phyloP scores from a whole-genome alignment of 1,140 invertebrate genomes.

The Aphidius ervi region DNA sequence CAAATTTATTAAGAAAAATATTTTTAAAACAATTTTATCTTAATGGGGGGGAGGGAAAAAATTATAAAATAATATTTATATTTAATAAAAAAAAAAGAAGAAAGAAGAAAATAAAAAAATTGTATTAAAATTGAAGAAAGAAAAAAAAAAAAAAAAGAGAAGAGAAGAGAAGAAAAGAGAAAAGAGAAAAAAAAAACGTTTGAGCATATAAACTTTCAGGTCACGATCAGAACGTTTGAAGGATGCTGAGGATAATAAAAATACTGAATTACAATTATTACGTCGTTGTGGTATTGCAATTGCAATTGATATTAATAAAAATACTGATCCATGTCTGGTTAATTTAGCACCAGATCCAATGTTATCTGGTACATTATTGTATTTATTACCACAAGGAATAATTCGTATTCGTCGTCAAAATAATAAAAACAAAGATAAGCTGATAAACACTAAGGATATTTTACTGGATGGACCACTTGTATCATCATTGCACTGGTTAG shows the following conservation, averaged over 20 bases:
- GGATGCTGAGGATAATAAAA: constrained; percentile 57
- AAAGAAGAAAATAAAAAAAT: no score
- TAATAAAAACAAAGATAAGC: constrained; percentile 20
- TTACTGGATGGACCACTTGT: constrained; percentile 63
- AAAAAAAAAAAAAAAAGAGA: not conserved
- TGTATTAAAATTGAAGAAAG: no score
- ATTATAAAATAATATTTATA: no score
- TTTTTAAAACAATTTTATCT: no score
- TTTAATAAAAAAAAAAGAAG: no score
- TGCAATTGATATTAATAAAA: constrained; percentile 46
- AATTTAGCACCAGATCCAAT: constrained; percentile 69
- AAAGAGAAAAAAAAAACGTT: not conserved
- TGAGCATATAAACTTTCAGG: constrained; percentile 34
- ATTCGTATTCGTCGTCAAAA: constrained; percentile 52
- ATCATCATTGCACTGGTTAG: constrained; percentile 64
- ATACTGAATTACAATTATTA: constrained; percentile 56
- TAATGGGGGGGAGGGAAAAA: no score
- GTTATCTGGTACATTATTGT: constrained; percentile 66
- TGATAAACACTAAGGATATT: constrained; percentile 53
- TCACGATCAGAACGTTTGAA: constrained; percentile 51
- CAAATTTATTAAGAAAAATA: no score
- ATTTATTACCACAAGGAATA: constrained; percentile 56
- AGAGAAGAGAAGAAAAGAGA: not conserved
- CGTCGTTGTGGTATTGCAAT: constrained; percentile 55
- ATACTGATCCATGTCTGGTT: constrained; percentile 54